These are phyloP conservation scores for Ptilonorhynchus violaceus DNA, from an alignment of 2,113 vertebrate genomes.

Conservation along the genomic window DNA sequence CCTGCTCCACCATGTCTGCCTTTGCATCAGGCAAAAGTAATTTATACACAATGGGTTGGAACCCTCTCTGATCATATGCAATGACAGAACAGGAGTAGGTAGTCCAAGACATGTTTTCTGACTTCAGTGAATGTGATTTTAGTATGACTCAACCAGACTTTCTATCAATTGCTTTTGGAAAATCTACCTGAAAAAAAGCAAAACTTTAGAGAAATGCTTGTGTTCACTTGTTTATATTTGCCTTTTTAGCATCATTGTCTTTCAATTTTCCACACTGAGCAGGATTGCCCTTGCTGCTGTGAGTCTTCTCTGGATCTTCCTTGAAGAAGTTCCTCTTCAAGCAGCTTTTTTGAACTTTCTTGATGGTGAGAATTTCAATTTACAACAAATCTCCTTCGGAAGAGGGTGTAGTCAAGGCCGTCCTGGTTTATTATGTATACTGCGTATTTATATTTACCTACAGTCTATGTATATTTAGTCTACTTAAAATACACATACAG, in stretches of 20 bases:
- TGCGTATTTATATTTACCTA: neutral
- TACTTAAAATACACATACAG: neutral
- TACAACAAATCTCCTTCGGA: neutral
- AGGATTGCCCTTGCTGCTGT: neutral
- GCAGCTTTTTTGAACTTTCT: neutral
- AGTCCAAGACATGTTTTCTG: neutral
- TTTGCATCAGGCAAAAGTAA: neutral
- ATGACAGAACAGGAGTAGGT: neutral
- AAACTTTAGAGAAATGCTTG: neutral
- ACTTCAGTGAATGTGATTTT: neutral
- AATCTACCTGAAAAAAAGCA: neutral
- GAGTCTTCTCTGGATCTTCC: neutral
- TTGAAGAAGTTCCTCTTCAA: neutral
- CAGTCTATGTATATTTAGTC: neutral
- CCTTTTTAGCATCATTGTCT: neutral
- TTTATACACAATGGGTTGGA: neutral
- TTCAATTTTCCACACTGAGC: neutral
- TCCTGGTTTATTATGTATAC: neutral
- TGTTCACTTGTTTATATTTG: neutral
- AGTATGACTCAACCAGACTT: neutral
- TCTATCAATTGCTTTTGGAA: neutral
- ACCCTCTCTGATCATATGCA: neutral
- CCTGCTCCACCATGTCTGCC: neutral
- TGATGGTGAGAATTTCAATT: neutral
- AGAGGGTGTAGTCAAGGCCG: neutral